phyloP scores from a whole-genome alignment of 2,113 vertebrate species.

The human (Homo sapiens) region GRCh38 chr1:232998501-232999000 shows the following conservation, averaged over 20 bases:
- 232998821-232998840: not conserved
- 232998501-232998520: no score
- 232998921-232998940: not conserved
- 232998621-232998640: accelerated
- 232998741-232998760: not conserved
- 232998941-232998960: not conserved
- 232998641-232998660: not conserved
- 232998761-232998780: accelerated
- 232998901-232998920: not conserved
- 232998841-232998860: accelerated
- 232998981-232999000: not conserved
- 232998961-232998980: not conserved
- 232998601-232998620: not conserved
- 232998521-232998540: accelerated
- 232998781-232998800: not conserved
- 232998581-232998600: no score
- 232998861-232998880: accelerated
- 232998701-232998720: accelerated
- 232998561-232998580: not conserved
- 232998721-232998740: not conserved
- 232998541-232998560: not conserved
- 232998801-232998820: not conserved
- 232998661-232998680: not conserved
- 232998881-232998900: accelerated
- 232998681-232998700: no score